phyloP scores from a whole-genome alignment of 2,797 vertebrate species.

The Rhabdophis nuchalis region DNA sequence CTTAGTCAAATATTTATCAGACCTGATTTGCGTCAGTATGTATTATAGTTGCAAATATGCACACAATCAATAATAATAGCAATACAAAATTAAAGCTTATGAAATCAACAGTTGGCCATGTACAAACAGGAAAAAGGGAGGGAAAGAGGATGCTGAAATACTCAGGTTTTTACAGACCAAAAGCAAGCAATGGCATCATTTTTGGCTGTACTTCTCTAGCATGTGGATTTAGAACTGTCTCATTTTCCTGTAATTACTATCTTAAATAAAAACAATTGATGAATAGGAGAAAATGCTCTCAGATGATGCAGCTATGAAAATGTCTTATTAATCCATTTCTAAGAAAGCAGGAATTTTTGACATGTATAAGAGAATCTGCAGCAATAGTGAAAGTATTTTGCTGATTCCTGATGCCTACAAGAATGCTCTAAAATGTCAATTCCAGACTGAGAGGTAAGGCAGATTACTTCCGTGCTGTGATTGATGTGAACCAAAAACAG shows the following conservation, averaged over 20 bases:
- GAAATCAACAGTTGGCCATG: slow-evolving; percentile 14
- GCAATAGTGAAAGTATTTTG: slow-evolving; percentile 5
- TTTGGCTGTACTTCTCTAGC: not conserved
- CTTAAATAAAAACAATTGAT: slow-evolving; percentile 32
- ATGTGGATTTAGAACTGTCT: not conserved
- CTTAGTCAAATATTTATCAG: not conserved
- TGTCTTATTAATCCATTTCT: slow-evolving; percentile 25
- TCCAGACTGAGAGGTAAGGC: not conserved
- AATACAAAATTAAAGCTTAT: not conserved
- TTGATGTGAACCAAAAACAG: slow-evolving; percentile 3
- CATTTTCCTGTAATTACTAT: not conserved
- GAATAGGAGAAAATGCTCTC: not conserved
- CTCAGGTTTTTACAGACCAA: not conserved
- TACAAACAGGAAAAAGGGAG: not conserved
- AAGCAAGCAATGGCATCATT: slow-evolving; percentile 17
- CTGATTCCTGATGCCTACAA: not conserved
- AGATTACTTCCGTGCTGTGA: not conserved
- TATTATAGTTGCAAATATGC: not conserved
- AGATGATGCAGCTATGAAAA: slow-evolving; percentile 8
- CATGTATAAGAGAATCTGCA: not conserved
- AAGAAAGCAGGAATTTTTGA: not conserved
- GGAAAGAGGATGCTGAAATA: not conserved
- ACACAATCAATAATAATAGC: not conserved
- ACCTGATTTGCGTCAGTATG: not conserved
- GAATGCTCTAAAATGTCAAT: slow-evolving; percentile 11